phyloP scores from a whole-genome alignment of 2,888 invertebrate genomes.

The Lithophane leautieri region DNA sequence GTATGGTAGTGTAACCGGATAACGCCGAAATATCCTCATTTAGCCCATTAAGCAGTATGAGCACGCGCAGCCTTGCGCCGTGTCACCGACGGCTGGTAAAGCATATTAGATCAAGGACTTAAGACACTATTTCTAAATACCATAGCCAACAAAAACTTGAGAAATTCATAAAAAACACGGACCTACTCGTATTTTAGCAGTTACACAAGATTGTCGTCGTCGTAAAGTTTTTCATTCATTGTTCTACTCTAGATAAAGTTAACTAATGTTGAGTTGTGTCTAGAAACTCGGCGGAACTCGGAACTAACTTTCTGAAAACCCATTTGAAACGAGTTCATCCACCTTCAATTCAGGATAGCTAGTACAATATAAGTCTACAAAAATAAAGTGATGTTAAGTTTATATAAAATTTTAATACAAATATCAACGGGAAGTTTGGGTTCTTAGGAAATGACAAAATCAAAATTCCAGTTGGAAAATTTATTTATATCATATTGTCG shows the following conservation, averaged over 20 bases:
- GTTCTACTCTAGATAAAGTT: slow-evolving; percentile 11
- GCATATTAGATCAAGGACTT: slow-evolving; percentile 76
- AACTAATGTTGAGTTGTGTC: slow-evolving; percentile 19
- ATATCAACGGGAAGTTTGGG: background rate
- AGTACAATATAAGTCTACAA: background rate
- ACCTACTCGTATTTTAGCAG: slow-evolving; percentile 17
- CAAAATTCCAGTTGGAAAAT: slow-evolving; percentile 15
- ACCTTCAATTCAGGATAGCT: background rate
- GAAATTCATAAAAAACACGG: slow-evolving; percentile 27
- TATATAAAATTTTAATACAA: background rate
- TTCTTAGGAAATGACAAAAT: slow-evolving; percentile 8
- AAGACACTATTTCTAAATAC: slow-evolving; percentile 36
- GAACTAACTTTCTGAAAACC: slow-evolving; percentile 30
- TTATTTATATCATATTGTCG: slow-evolving; percentile 29
- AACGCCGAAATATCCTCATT: slow-evolving; percentile 83
- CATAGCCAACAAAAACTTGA: slow-evolving; percentile 10
- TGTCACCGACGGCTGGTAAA: slow-evolving; percentile 71
- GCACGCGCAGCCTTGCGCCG: slow-evolving; percentile 83
- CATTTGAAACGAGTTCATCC: background rate
- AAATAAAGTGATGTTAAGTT: background rate
- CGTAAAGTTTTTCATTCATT: slow-evolving; percentile 14
- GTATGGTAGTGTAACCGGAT: slow-evolving; percentile 78
- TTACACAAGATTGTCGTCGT: slow-evolving; percentile 22
- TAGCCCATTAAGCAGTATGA: slow-evolving; percentile 75
- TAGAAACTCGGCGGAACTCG: slow-evolving; percentile 1